Conservation (phyloP, 2,797 vertebrate genomes). For the Notamacropus eugenii region DNA sequence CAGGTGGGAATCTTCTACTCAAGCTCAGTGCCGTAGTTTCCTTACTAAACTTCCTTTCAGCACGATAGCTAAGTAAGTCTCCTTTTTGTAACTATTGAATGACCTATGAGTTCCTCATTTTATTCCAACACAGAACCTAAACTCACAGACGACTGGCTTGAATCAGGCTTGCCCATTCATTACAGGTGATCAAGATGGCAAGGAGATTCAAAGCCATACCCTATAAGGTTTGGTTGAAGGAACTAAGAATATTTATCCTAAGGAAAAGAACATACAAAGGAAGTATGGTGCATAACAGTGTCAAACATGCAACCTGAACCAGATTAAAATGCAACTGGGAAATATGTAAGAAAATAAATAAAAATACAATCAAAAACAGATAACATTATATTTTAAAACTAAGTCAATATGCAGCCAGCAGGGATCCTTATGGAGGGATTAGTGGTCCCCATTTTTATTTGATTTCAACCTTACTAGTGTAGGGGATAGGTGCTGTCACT, state of each 20-base stretch:
- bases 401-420: neutral
- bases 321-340: neutral
- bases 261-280: neutral
- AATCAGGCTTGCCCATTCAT: neutral
- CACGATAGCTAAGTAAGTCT: neutral
- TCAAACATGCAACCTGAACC: neutral
- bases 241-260: neutral
- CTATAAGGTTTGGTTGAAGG: neutral
- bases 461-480: neutral
- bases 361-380: neutral
- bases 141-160: neutral
- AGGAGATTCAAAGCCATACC: neutral
- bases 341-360: neutral
- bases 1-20: neutral
- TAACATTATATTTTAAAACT: neutral
- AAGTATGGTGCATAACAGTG: neutral
- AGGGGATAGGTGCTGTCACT: neutral
- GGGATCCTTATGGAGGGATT: neutral
- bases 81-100: neutral
- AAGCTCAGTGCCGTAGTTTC: neutral
- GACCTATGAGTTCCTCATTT: neutral
- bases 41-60: neutral
- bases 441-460: neutral
- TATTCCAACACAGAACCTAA: neutral
- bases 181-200: neutral